Evolutionary conservation across 2,888 invertebrate genomes (phyloP).

Genomic region (Halictus quadricinctus): DNA sequence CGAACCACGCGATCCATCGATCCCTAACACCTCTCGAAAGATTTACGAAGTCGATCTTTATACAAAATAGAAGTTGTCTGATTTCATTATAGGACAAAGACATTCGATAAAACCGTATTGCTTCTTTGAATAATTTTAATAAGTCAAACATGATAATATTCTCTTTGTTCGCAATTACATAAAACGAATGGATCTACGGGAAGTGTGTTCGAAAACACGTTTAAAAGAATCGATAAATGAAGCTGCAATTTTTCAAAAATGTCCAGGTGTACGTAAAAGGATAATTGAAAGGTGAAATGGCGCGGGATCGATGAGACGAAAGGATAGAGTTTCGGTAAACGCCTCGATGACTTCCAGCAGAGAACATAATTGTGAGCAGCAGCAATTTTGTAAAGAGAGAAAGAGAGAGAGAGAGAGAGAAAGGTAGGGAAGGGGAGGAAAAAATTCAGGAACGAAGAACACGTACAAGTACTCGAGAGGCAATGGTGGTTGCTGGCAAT

Average conservation of each 20-base stretch:
- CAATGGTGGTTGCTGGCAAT: background rate
- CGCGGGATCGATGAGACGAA: background rate
- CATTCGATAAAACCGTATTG: too few species aligned
- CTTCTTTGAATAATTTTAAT: too few species aligned
- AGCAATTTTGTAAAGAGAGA: background rate
- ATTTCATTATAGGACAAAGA: too few species aligned
- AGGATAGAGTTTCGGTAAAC: slow-evolving; percentile 2
- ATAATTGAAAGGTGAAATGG: background rate
- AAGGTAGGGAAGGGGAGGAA: background rate
- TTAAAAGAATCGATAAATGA: background rate
- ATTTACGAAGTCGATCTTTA: background rate
- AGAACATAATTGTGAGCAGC: background rate
- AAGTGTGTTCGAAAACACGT: background rate
- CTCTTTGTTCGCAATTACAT: too few species aligned
- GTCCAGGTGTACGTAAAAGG: background rate
- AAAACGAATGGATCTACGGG: too few species aligned
- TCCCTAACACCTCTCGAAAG: background rate
- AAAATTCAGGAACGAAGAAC: background rate
- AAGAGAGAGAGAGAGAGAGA: background rate
- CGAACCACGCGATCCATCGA: background rate
- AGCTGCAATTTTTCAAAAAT: background rate
- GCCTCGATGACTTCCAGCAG: background rate
- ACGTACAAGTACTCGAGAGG: slow-evolving; percentile 22
- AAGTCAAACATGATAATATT: too few species aligned
- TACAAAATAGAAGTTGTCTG: background rate